These are phyloP conservation scores for Girardinus metallicus DNA, from an alignment of 2,797 vertebrate genomes.

Conservation along the genomic window DNA sequence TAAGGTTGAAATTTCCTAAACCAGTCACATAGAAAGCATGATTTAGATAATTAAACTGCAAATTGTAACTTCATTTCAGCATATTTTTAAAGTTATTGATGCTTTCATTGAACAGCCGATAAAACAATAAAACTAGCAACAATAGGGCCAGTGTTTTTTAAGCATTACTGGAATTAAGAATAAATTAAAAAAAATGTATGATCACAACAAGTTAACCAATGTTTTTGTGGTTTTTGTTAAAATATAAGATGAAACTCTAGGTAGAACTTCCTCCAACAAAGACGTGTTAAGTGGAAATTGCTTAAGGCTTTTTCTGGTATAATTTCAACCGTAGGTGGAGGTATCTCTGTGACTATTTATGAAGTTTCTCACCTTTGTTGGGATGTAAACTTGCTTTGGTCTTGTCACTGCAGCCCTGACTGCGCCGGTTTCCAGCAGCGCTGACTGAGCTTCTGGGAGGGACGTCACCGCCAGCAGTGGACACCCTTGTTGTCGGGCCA, in stretches of 20 bases:
- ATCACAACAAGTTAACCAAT: neutral
- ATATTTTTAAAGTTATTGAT: too few relatives aligned
- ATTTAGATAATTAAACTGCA: neutral
- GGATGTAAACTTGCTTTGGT: constrained; percentile 85
- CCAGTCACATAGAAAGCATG: too few relatives aligned
- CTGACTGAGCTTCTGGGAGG: constrained; percentile 84
- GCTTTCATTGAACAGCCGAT: too few relatives aligned
- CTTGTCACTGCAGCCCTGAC: constrained; percentile 96
- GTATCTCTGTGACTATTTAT: neutral
- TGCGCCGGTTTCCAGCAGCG: constrained; percentile 89
- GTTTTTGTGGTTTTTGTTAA: neutral
- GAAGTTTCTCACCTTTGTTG: constrained; percentile 85
- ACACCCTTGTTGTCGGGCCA: constrained; percentile 89
- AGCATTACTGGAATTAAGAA: too few relatives aligned
- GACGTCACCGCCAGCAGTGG: constrained; percentile 89
- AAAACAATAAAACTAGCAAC: too few relatives aligned
- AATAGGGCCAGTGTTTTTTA: too few relatives aligned
- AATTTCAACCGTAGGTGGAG: neutral
- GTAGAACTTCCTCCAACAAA: neutral
- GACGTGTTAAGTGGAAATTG: neutral
- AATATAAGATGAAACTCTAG: neutral
- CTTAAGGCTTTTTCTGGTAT: neutral
- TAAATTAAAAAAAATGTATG: neutral
- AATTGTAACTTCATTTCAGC: neutral
- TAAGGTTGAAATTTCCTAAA: too few relatives aligned